Conservation (phyloP, 2,888 invertebrate species). For the Heliconius cydno region DNA sequence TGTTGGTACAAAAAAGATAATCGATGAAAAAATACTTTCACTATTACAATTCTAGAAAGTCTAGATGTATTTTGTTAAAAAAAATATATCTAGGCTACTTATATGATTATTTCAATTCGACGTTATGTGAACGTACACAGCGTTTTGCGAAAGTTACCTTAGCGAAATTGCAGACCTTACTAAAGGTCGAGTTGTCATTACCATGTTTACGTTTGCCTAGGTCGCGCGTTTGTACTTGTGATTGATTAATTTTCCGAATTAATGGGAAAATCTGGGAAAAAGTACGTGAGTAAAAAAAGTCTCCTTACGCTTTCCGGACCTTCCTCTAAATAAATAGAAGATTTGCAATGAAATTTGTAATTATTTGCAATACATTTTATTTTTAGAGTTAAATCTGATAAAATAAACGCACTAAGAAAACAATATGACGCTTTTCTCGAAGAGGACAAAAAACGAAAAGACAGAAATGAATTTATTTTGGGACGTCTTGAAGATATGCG, state of each 20-base stretch:
- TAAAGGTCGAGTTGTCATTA: constrained; percentile 72
- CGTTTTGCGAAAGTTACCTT: constrained; percentile 31
- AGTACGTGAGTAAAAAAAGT: constrained; percentile 53
- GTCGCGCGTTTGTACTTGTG: constrained; percentile 47
- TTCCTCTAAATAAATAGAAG: not conserved
- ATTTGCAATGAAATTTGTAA: not conserved
- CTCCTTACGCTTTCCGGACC: too few relatives aligned
- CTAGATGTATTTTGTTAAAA: not conserved
- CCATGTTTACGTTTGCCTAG: constrained; percentile 69
- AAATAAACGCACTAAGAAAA: constrained; percentile 69
- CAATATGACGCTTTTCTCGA: constrained; percentile 76
- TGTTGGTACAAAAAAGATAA: not conserved
- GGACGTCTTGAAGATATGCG: constrained; percentile 75
- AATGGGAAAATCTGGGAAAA: constrained; percentile 75
- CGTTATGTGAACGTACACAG: constrained; percentile 38
- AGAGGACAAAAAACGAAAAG: constrained; percentile 76
- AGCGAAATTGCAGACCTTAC: constrained; percentile 58
- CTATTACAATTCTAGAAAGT: not conserved
- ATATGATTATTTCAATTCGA: not conserved
- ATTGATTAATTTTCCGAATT: constrained; percentile 32
- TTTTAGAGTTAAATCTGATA: constrained; percentile 70
- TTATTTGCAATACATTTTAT: constrained; percentile 2
- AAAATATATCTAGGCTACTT: not conserved
- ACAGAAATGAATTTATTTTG: constrained; percentile 76
- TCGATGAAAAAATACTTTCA: not conserved